Evolutionary conservation across 2,888 invertebrate species (phyloP), one percentile per base, ranked within the genome.

Genomic region (Caenorhabditis imperialis): DNA sequence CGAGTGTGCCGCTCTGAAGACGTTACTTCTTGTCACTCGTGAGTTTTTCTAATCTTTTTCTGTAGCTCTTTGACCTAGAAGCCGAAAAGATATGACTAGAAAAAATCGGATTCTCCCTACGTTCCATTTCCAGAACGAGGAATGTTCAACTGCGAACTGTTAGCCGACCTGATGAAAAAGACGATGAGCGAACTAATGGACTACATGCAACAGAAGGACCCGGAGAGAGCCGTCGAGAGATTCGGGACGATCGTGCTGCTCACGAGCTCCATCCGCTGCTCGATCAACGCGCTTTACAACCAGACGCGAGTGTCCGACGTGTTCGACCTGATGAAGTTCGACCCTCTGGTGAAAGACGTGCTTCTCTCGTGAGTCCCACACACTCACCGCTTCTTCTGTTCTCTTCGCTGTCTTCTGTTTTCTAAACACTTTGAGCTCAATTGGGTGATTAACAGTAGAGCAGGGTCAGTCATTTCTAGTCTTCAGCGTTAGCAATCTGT

Each of bases 251-350:
- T 82, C 3, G 38, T 82, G 2, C 55, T 82, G 14, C 53, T 78
- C 18, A 81, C 77, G n/a, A 54, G 76, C 12, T 77, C 79, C 20
- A 75, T 82, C 33, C 55, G 82, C n/a, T 73, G 71, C 42, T 65
- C 78, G 5, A 80, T 81, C 42, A 61, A 74, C 20, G 71, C 75
- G 3, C 47, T 77, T 8, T 81, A 81, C 55, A 74, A 77, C 20
- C 82, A 81, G 55, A 76, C 78, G 20, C 35, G 70, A 22, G 76
- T 77, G 2, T 73, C 73, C 27, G 82, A 82, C 33, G 63, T 81
- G 25, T 82, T 82, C 73, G 73, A 76, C 22, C 37, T 82, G 50
- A 82, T 82, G 82, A 75, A 55, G 25, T 82, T 82, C 45, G 77
- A 81, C 47, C 70, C 80, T 14, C 74, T 82, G 14, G 78, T 82